phyloP scores from a whole-genome alignment of 2,113 vertebrate genomes.

The Perccottus glenii region DNA sequence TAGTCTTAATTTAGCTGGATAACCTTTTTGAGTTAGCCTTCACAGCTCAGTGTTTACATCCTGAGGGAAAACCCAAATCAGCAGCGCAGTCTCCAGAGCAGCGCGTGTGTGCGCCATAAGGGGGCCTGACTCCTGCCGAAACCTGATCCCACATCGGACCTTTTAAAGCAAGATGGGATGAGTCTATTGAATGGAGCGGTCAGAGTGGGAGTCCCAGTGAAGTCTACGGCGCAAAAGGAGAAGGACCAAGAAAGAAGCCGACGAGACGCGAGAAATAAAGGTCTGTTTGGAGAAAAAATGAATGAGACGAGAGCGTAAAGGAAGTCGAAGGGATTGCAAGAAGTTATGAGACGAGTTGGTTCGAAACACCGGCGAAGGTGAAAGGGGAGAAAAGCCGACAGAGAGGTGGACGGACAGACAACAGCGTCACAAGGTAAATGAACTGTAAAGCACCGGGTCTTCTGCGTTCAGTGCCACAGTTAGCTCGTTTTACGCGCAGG shows the following conservation, averaged over 20 bases:
- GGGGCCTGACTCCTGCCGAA: constrained; percentile 70
- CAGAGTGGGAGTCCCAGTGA: constrained; percentile 47
- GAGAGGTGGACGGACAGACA: constrained; percentile 21
- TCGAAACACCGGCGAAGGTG: constrained; percentile 56
- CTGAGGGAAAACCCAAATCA: constrained; percentile 38
- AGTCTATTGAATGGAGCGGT: constrained; percentile 74
- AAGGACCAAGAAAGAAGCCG: constrained; percentile 19
- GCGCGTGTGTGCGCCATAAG: constrained; percentile 37
- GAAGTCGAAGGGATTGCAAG: constrained; percentile 13
- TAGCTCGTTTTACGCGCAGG: background rate
- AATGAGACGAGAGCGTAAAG: constrained; percentile 36
- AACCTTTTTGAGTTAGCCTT: background rate
- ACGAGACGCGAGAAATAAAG: background rate
- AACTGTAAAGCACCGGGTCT: background rate
- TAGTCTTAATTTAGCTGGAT: too few relatives aligned
- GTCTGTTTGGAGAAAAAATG: constrained; percentile 8
- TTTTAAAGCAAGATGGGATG: constrained; percentile 83
- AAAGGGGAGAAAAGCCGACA: constrained; percentile 47
- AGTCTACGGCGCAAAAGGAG: constrained; percentile 39
- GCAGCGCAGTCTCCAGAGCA: constrained; percentile 74
- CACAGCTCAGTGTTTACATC: constrained; percentile 51
- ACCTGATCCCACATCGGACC: constrained; percentile 74
- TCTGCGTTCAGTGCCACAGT: background rate
- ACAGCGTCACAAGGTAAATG: constrained; percentile 70
- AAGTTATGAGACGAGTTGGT: constrained; percentile 40